Percentiles rank a stretch among this genome's conserved stretches.
Evolutionary conservation across 2,888 invertebrate genomes (phyloP).

Genomic region (Hermaeophaga mercurialis): DNA sequence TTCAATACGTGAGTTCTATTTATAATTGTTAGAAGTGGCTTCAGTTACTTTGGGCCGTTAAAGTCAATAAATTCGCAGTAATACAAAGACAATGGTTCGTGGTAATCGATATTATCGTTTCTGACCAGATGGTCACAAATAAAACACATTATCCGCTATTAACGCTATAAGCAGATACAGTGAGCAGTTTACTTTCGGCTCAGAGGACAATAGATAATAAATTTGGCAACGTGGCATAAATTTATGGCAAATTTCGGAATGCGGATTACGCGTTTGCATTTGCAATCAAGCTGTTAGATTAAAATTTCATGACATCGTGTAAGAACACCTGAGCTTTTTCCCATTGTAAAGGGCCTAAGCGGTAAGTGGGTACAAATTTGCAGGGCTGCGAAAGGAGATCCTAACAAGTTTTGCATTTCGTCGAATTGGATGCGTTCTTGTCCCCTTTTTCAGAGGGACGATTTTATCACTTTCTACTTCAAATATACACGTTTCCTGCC

Average conservation of each 20-base stretch:
- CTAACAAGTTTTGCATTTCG: constrained; percentile 27
- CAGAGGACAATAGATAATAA: constrained; percentile 24
- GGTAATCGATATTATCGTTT: constrained; percentile 1
- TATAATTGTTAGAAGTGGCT: too few species aligned
- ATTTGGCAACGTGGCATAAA: constrained; percentile 33
- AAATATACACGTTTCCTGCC: too few species aligned
- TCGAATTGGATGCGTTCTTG: background rate
- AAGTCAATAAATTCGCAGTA: background rate
- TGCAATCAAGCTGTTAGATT: constrained; percentile 37
- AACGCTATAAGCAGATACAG: constrained; percentile 7
- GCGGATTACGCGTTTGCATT: constrained; percentile 37
- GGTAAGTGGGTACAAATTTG: constrained; percentile 35
- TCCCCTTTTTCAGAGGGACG: constrained; percentile 16
- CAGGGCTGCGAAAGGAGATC: constrained; percentile 18
- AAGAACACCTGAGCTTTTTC: constrained; percentile 42
- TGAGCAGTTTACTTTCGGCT: constrained; percentile 7
- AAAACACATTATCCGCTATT: constrained; percentile 18
- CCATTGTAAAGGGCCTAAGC: constrained; percentile 31
- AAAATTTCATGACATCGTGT: constrained; percentile 41
- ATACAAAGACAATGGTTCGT: background rate
- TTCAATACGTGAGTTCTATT: too few species aligned
- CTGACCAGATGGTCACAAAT: constrained; percentile 12
- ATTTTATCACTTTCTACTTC: too few species aligned
- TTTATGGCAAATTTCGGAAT: constrained; percentile 39
- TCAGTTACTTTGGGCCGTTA: too few species aligned